A percentile compares a stretch with the other conserved stretches of the same genome.
These are phyloP conservation scores for Diplogasteroides magnus DNA, from an alignment of 1,140 invertebrate genomes.

Conservation along the genomic window DNA sequence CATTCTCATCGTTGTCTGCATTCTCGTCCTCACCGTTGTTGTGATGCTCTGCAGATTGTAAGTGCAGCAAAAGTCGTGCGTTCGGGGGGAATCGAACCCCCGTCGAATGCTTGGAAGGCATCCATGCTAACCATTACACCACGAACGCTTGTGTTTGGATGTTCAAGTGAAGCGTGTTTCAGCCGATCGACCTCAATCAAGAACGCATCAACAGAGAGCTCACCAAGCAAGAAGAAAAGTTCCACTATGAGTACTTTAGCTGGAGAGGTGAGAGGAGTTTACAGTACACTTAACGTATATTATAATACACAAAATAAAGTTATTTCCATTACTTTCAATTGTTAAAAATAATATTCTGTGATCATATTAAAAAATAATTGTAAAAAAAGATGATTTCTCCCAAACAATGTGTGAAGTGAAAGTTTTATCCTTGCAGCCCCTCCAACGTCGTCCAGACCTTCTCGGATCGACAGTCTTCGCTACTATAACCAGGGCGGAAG, in stretches of 20 bases:
- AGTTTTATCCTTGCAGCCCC: too few species aligned
- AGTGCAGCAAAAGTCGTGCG: constrained; percentile 8
- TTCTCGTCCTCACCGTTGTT: constrained; percentile 15
- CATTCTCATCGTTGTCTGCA: constrained; percentile 14
- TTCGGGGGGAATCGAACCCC: background rate
- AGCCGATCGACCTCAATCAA: constrained; percentile 12
- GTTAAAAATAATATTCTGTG: too few species aligned
- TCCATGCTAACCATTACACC: constrained; percentile 4
- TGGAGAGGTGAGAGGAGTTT: too few species aligned
- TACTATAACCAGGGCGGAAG: constrained; percentile 11
- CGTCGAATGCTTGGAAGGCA: constrained; percentile 10
- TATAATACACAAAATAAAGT: background rate
- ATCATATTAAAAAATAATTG: too few species aligned
- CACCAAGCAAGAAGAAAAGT: constrained; percentile 14
- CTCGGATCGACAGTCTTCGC: constrained; percentile 17
- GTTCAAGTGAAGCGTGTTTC: constrained; percentile 6
- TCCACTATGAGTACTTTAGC: too few species aligned
- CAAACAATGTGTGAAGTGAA: too few species aligned
- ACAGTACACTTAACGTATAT: background rate
- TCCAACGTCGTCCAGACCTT: background rate
- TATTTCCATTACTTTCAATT: background rate
- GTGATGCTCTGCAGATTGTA: constrained; percentile 19
- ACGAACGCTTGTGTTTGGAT: constrained; percentile 4
- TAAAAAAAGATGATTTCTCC: too few species aligned
- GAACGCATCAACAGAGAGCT: constrained; percentile 5